Evolutionary conservation across 2,888 invertebrate genomes (phyloP).

Genomic region (Timema podura): DNA sequence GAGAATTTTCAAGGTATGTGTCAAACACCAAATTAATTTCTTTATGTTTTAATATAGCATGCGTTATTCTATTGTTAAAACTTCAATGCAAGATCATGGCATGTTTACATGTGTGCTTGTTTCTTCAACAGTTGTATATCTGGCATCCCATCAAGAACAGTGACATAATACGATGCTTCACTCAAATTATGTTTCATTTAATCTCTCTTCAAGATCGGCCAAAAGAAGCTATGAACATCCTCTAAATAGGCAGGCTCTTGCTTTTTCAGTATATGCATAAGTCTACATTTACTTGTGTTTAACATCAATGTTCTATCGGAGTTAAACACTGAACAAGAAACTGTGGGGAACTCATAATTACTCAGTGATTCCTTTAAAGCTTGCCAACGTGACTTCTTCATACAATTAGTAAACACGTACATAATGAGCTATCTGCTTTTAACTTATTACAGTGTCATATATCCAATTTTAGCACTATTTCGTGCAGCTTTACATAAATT

Average conservation of each 20-base stretch:
- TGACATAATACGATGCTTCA: neutral
- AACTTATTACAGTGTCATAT: neutral
- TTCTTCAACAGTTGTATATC: neutral
- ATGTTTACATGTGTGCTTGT: neutral
- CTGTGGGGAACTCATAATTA: too few species aligned
- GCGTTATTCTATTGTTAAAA: neutral
- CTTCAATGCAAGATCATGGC: neutral
- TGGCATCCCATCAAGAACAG: neutral
- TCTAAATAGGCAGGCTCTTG: neutral
- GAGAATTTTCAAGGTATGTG: neutral
- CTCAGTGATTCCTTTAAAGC: too few species aligned
- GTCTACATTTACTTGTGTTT: neutral
- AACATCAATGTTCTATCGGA: too few species aligned
- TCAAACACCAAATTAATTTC: neutral
- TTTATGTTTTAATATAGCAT: neutral
- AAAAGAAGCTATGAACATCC: neutral
- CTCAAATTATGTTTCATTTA: neutral
- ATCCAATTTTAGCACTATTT: neutral
- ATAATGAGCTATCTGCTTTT: conserved; percentile 7
- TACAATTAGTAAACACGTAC: neutral
- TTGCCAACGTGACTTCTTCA: neutral
- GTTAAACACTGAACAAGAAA: too few species aligned
- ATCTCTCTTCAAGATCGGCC: neutral
- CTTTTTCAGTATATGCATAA: neutral
- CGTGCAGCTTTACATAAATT: conserved; percentile 9